These are phyloP conservation scores for Dendroctonus valens DNA, from an alignment of 1,140 invertebrate species.

Conservation along the genomic window DNA sequence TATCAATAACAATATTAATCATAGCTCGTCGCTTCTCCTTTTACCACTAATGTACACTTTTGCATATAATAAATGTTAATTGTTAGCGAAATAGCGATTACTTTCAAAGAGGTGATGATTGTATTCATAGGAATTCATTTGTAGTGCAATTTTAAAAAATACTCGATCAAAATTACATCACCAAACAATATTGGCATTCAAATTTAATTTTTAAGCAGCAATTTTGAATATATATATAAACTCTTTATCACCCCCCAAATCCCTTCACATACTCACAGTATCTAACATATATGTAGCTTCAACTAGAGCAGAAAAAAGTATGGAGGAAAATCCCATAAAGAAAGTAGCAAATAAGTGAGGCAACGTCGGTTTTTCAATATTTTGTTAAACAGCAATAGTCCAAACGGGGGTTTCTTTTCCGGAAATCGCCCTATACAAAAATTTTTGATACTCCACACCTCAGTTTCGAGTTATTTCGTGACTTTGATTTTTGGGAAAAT, in stretches of 20 bases:
- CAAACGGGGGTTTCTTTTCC: slow-evolving; percentile 43
- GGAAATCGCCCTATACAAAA: slow-evolving; percentile 46
- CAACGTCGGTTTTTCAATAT: slow-evolving; percentile 36
- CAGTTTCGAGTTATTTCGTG: slow-evolving; percentile 41
- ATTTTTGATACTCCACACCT: slow-evolving; percentile 48
- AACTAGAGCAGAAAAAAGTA: slow-evolving; percentile 21
- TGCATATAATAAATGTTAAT: no score
- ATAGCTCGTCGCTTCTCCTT: no score
- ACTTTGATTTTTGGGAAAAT: slow-evolving; percentile 39
- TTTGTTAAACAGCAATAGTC: slow-evolving; percentile 49
- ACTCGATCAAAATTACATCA: no score
- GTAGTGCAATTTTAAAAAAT: no score
- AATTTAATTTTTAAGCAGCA: no score
- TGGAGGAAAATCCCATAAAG: slow-evolving; percentile 31
- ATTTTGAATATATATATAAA: no score
- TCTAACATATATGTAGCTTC: slow-evolving; percentile 10
- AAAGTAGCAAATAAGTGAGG: slow-evolving; percentile 17
- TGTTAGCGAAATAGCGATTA: no score
- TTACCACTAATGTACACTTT: no score
- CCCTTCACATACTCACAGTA: background rate
- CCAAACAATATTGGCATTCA: no score
- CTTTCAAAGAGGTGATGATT: no score
- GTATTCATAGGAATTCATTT: no score
- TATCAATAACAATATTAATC: no score
- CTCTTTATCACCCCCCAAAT: background rate